phyloP scores from a whole-genome alignment of 2,888 invertebrate species.

The Limnephilus rhombicus region DNA sequence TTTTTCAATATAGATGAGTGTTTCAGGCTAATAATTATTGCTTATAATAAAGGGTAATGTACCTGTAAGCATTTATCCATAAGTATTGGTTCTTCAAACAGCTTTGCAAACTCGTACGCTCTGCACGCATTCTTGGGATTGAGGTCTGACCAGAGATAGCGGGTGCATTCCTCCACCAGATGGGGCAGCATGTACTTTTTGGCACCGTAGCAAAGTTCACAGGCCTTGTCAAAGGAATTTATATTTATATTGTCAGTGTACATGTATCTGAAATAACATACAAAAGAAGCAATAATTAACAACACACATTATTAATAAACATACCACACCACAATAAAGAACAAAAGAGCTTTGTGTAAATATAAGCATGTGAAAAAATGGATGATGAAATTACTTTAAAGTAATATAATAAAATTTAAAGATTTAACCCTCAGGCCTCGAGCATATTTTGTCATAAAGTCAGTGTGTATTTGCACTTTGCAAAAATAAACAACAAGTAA shows the following conservation, averaged over 20 bases:
- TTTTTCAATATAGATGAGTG: too few species aligned
- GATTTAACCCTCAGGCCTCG: too few species aligned
- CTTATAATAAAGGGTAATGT: slow-evolving; percentile 39
- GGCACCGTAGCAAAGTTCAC: slow-evolving; percentile 91
- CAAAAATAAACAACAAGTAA: too few species aligned
- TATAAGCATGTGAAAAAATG: not conserved
- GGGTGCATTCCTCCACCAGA: slow-evolving; percentile 89
- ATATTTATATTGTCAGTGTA: slow-evolving; percentile 90
- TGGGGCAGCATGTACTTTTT: slow-evolving; percentile 93
- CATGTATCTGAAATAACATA: slow-evolving; percentile 80
- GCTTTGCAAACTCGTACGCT: slow-evolving; percentile 90
- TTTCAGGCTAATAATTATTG: too few species aligned
- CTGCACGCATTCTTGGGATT: slow-evolving; percentile 89
- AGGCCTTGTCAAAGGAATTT: slow-evolving; percentile 90
- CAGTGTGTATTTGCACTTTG: too few species aligned
- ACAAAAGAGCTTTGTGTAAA: slow-evolving; percentile 1
- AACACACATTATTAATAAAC: not conserved
- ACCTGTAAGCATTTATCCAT: slow-evolving; percentile 90
- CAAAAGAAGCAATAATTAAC: not conserved
- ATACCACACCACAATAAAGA: not conserved
- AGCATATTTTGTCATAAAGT: too few species aligned
- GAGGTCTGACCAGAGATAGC: slow-evolving; percentile 89
- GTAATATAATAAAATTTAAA: too few species aligned
- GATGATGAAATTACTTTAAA: not conserved
- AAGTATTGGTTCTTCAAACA: slow-evolving; percentile 89